phyloP scores from a whole-genome alignment of 1,140 invertebrate species.

The Sycophaga agraensis region DNA sequence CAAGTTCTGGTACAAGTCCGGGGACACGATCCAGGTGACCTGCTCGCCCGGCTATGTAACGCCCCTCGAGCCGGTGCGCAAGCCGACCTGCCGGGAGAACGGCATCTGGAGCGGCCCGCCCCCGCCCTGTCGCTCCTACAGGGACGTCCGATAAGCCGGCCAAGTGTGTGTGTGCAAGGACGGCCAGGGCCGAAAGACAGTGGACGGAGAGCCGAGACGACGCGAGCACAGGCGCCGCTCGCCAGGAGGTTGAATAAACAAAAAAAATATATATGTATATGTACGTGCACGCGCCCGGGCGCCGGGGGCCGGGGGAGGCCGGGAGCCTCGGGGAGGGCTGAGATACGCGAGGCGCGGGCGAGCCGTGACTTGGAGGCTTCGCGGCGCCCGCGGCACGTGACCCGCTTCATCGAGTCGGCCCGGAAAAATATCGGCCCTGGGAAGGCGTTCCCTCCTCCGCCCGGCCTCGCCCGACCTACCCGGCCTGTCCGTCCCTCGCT shows the following conservation, averaged over 20 bases:
- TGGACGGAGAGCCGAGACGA: too few species aligned
- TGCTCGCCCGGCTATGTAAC: slow-evolving; percentile 69
- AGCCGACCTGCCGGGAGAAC: slow-evolving; percentile 53
- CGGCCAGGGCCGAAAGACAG: too few species aligned
- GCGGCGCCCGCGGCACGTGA: slow-evolving; percentile 11
- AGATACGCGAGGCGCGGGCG: background rate
- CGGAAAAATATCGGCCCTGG: slow-evolving; percentile 16
- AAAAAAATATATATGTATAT: too few species aligned
- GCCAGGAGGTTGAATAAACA: too few species aligned
- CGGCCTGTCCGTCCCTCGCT: too few species aligned
- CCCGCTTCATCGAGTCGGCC: background rate
- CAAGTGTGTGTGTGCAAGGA: too few species aligned
- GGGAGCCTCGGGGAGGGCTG: background rate
- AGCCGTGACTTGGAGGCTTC: background rate
- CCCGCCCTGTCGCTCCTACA: slow-evolving; percentile 57
- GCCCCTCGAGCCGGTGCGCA: slow-evolving; percentile 51
- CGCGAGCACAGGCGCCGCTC: too few species aligned
- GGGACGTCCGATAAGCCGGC: slow-evolving; percentile 49
- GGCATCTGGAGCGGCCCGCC: slow-evolving; percentile 56
- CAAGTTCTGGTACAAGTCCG: slow-evolving; percentile 77
- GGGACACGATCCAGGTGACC: slow-evolving; percentile 71
- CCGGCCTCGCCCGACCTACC: background rate
- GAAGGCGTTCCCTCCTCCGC: background rate
- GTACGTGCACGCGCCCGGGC: too few species aligned
- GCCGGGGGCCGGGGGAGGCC: too few species aligned